Percentiles rank a stretch among this genome's conserved stretches.
phyloP scores from a whole-genome alignment of 2,888 invertebrate species.

The Pasiphila rectangulata region DNA sequence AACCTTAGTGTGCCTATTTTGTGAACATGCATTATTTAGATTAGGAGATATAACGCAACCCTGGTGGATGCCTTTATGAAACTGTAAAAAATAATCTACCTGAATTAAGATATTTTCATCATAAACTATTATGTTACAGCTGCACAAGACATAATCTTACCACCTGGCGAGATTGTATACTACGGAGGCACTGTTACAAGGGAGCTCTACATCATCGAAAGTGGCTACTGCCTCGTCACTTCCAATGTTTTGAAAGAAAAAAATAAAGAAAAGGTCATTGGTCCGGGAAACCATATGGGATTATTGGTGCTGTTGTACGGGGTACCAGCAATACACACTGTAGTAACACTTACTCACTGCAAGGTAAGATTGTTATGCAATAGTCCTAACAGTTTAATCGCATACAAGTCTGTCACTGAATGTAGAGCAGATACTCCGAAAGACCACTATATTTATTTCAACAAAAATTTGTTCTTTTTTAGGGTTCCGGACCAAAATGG shows the following conservation, averaged over 20 bases:
- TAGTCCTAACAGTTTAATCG: too few species aligned
- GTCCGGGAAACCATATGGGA: slow-evolving; percentile 73
- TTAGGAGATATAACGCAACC: neutral
- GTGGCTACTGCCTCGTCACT: slow-evolving; percentile 73
- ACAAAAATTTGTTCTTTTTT: too few species aligned
- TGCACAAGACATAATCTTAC: slow-evolving; percentile 69
- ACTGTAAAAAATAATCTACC: neutral
- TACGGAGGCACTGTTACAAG: slow-evolving; percentile 75
- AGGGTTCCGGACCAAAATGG: too few species aligned
- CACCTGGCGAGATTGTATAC: slow-evolving; percentile 76
- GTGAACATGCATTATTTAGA: too few species aligned
- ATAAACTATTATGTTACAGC: slow-evolving; percentile 43
- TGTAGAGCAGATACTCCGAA: too few species aligned
- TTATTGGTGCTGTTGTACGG: slow-evolving; percentile 72
- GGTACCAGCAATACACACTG: slow-evolving; percentile 69
- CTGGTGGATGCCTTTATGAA: too few species aligned
- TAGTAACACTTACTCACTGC: slow-evolving; percentile 76
- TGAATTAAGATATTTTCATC: neutral
- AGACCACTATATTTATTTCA: too few species aligned
- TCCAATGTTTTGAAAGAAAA: slow-evolving; percentile 52
- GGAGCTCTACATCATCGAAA: slow-evolving; percentile 76
- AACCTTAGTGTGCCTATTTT: too few species aligned
- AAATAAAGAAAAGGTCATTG: slow-evolving; percentile 59
- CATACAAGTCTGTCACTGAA: too few species aligned
- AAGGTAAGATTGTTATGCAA: slow-evolving; percentile 61